phyloP scores from a whole-genome alignment of 2,888 invertebrate species.

The Elmis aenea region DNA sequence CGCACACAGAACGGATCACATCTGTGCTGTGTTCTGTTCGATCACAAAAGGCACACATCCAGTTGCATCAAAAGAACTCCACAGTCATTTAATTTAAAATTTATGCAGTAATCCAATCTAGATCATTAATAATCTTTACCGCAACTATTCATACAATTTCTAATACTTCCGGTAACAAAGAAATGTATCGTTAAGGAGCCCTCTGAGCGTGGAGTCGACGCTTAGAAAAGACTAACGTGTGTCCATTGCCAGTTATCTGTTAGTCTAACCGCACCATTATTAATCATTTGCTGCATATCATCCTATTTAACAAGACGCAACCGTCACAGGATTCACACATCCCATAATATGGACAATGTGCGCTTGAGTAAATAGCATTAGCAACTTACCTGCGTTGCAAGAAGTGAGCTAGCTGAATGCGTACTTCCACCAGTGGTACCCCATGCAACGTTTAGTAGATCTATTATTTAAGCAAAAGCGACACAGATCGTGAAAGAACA shows the following conservation, averaged over 20 bases:
- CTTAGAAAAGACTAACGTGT: constrained; percentile 32
- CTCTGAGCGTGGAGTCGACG: constrained; percentile 31
- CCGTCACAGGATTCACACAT: constrained; percentile 36
- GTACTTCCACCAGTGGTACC: no score
- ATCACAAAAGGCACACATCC: no score
- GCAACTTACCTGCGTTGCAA: constrained; percentile 1
- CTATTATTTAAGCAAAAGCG: no score
- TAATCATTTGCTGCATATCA: constrained; percentile 48
- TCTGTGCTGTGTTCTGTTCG: no score
- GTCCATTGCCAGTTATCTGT: constrained; percentile 44
- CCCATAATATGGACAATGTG: constrained; percentile 23
- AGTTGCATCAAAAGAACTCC: no score
- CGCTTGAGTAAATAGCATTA: constrained; percentile 5
- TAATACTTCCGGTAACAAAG: constrained; percentile 42
- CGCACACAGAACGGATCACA: no score
- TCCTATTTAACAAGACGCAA: constrained; percentile 46
- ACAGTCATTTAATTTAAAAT: constrained; percentile 36
- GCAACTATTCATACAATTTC: constrained; percentile 26
- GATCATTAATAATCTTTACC: constrained; percentile 45
- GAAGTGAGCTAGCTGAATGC: no score
- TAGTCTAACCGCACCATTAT: constrained; percentile 43
- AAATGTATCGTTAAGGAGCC: constrained; percentile 36
- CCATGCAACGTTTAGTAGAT: no score
- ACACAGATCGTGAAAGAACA: no score
- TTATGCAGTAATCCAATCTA: constrained; percentile 39